Evolutionary conservation across 2,888 invertebrate species (phyloP).

Genomic region (Gastrophysa polygoni): DNA sequence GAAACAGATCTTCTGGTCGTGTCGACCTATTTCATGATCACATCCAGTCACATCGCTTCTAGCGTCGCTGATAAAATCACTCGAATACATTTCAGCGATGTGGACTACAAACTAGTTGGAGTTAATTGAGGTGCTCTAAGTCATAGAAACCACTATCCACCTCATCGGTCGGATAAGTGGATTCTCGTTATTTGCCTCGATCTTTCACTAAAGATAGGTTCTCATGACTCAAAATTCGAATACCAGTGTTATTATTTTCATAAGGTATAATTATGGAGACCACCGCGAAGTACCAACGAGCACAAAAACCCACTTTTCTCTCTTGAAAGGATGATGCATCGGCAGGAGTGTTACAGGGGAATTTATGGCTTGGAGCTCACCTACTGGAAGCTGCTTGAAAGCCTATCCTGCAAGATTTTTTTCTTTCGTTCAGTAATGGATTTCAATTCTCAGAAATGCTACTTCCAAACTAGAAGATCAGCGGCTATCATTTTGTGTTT

Average conservation of each 20-base stretch:
- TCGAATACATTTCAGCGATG: background rate
- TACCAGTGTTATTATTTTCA: slow-evolving; percentile 55
- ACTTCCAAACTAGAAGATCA: no score
- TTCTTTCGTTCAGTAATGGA: no score
- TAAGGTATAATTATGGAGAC: slow-evolving; percentile 57
- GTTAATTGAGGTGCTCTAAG: background rate
- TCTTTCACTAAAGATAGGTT: slow-evolving; percentile 56
- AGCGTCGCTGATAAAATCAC: background rate
- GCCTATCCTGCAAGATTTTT: no score
- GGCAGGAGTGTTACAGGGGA: background rate
- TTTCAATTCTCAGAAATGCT: no score
- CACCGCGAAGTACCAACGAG: slow-evolving; percentile 54
- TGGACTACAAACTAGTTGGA: background rate
- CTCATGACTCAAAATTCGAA: slow-evolving; percentile 57
- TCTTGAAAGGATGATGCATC: slow-evolving; percentile 1
- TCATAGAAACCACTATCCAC: background rate
- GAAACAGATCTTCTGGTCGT: background rate
- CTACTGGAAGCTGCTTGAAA: background rate
- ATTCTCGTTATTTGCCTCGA: slow-evolving; percentile 47
- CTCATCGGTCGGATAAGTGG: slow-evolving; percentile 40
- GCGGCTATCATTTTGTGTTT: no score
- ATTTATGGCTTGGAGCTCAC: background rate
- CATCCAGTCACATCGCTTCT: background rate
- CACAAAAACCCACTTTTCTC: slow-evolving; percentile 45
- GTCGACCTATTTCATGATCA: background rate